Base-by-base conservation (phyloP, 1,140 invertebrate genomes). In the Drosophila pseudoananassae region DNA sequence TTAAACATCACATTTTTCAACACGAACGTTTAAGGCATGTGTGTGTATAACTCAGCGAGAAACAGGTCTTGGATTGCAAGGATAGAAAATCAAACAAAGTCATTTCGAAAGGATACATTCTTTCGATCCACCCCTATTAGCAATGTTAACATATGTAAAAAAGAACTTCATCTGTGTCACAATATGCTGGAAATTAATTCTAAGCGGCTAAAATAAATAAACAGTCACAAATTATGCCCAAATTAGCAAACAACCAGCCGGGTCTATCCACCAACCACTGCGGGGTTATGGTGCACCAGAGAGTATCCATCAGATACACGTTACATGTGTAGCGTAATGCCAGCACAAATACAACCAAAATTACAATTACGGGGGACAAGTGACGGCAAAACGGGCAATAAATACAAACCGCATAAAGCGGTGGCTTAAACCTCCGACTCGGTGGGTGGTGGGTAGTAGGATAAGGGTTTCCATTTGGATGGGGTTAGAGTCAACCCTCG, bases 1-100 rank as follows among this genome's bases (percentile, higher is more conserved):
- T 90, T 91, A 91, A 90, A 90, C 89, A 91, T 91, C 90, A 91
- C 90, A 91, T 91, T 91, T 91, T 90, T 91, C 89, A 91, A 91
- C 84, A 90, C 81, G 87, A 82, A 76, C 70, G 77, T 80, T 87
- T 83, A 52, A 50, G 60, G 69, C 71, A 50, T 56, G 65, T 47
- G 33, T 27, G 14, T 8, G 43, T 46, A 77, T 83, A 76, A 60
- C 65, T 83, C 57, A 83, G 20, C 69, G n/a, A 14, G 40, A 14
- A 81, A 47, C 47, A 60, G 50, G 36, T 29, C 38, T 10, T 54
- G 33, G 25, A 15, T 14, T 23, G 31, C 4, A 25, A 14, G 25
- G 29, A n/a, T 20, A 36, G 47, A 7, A 3, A 10, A 14, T 29
- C 12, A 25, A 15, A 57, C 14, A 40, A 17, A 9, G 4, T 12